These are phyloP conservation scores for Cryptosula pallasiana DNA, from an alignment of 2,888 invertebrate genomes.

Conservation along the genomic window DNA sequence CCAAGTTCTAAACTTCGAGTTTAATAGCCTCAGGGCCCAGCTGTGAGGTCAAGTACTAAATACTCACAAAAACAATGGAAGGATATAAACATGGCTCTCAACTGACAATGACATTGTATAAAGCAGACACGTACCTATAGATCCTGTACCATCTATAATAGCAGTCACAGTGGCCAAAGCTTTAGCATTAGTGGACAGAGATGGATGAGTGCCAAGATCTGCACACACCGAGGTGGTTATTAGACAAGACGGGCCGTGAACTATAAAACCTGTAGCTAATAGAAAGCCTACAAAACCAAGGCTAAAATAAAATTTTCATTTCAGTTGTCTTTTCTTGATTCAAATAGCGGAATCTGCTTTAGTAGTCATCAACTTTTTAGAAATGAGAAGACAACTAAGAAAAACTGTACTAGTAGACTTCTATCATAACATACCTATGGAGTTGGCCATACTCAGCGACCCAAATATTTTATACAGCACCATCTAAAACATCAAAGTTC, in stretches of 20 bases:
- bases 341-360: too few species aligned
- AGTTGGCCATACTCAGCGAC: conserved; percentile 48
- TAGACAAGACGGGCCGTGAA: conserved; percentile 92
- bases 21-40: too few species aligned
- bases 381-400: too few species aligned
- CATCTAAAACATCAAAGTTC: conserved; percentile 59
- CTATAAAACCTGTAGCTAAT: conserved; percentile 71
- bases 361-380: too few species aligned
- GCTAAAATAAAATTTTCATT: too few species aligned
- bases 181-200: conserved; percentile 74
- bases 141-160: conserved; percentile 94
- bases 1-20: too few species aligned
- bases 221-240: conserved; percentile 95
- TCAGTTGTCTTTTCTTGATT: too few species aligned
- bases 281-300: conserved; percentile 60
- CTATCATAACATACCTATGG: conserved; percentile 38
- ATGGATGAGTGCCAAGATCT: conserved; percentile 80
- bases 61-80: too few species aligned
- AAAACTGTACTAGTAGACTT: too few species aligned
- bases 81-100: too few species aligned
- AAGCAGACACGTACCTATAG: conserved; percentile 60
- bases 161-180: conserved; percentile 95
- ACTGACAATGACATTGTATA: too few species aligned
- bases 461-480: conserved; percentile 73
- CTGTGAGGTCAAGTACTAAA: too few species aligned